Percentiles rank a stretch among this genome's conserved stretches.
These are phyloP conservation scores for Drosophila tripunctata DNA, from an alignment of 2,888 invertebrate genomes.

Conservation along the genomic window DNA sequence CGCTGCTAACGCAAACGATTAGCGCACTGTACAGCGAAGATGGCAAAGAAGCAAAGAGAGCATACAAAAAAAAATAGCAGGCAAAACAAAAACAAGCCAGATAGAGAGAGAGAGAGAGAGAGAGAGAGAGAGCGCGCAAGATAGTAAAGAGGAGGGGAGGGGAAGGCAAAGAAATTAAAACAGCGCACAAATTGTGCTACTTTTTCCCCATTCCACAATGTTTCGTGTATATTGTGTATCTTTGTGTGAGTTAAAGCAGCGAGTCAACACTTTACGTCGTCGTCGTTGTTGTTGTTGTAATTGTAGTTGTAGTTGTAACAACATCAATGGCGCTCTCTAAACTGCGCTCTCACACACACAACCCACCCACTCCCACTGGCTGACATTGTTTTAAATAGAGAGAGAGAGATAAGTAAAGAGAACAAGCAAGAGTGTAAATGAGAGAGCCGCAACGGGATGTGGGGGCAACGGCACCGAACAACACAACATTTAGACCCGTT, in stretches of 20 bases:
- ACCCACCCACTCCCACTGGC: constrained; percentile 74
- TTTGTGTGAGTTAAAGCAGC: constrained; percentile 51
- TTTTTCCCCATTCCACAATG: constrained; percentile 76
- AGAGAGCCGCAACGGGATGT: constrained; percentile 39
- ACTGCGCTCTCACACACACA: constrained; percentile 52
- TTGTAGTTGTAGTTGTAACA: constrained; percentile 74
- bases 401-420: constrained; percentile 26
- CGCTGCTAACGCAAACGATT: constrained; percentile 69
- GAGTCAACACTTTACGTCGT: constrained; percentile 57
- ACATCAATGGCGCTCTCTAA: constrained; percentile 60
- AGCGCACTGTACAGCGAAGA: constrained; percentile 59
- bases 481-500: constrained; percentile 40
- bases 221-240: constrained; percentile 38
- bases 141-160: constrained; percentile 32
- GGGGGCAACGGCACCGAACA: constrained; percentile 55
- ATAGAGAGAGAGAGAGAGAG: constrained; percentile 32
- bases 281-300: too few relatives aligned
- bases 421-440: constrained; percentile 14
- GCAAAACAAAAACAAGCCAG: constrained; percentile 61
- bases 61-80: constrained; percentile 67
- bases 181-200: constrained; percentile 81
- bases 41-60: constrained; percentile 52
- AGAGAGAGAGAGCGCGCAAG: constrained; percentile 28
- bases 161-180: constrained; percentile 73
- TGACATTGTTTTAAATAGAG: constrained; percentile 54